Percentiles rank a stretch among this genome's conserved stretches.
These are phyloP conservation scores for Pemphredon lugubris DNA, from an alignment of 2,888 invertebrate genomes.

Conservation along the genomic window DNA sequence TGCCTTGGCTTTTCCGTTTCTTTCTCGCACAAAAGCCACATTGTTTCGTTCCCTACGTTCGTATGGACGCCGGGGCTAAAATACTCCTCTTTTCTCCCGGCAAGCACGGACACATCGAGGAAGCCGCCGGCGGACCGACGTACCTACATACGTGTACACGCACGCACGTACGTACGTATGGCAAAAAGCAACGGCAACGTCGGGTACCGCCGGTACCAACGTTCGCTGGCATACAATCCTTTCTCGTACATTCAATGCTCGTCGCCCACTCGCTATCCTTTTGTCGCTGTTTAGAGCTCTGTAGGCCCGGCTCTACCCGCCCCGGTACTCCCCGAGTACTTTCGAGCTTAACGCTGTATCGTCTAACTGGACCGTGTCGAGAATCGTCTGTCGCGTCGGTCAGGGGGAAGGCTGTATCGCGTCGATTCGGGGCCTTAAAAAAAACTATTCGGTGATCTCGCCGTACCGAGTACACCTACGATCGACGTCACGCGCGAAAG, in stretches of 20 bases:
- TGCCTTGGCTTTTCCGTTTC: slow-evolving; percentile 68
- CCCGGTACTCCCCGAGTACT: slow-evolving; percentile 40
- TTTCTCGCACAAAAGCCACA: slow-evolving; percentile 70
- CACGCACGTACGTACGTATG: slow-evolving; percentile 33
- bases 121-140: slow-evolving; percentile 41
- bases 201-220: slow-evolving; percentile 45
- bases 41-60: slow-evolving; percentile 71
- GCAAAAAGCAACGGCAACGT: slow-evolving; percentile 54
- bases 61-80: slow-evolving; percentile 64
- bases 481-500: no score
- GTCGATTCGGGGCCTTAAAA: no score
- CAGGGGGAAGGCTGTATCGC: no score
- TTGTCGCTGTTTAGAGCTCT: slow-evolving; percentile 63
- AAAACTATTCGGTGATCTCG: no score
- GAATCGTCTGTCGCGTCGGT: slow-evolving; percentile 52
- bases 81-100: slow-evolving; percentile 59
- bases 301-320: slow-evolving; percentile 46
- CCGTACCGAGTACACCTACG: no score
- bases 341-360: slow-evolving; percentile 56
- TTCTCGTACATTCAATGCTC: slow-evolving; percentile 62
- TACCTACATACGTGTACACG: slow-evolving; percentile 14
- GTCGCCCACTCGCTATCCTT: slow-evolving; percentile 63
- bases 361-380: slow-evolving; percentile 56
- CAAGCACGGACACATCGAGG: slow-evolving; percentile 37
- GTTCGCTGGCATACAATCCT: slow-evolving; percentile 63